Conservation (phyloP, 2,113 vertebrate species). For the Barnardius zonarius region DNA sequence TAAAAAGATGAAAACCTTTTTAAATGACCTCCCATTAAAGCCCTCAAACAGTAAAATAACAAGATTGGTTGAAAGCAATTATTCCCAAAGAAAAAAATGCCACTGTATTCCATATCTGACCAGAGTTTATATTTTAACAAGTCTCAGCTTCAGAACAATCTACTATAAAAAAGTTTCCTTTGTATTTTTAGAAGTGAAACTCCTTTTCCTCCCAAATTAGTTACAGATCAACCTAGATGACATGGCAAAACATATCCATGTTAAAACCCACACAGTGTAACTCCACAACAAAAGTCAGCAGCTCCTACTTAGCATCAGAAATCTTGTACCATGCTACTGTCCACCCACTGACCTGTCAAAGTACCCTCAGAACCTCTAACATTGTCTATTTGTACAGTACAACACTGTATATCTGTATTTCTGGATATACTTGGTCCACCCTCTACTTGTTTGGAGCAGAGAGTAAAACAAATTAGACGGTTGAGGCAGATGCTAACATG, state of each 20-base stretch:
- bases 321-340: neutral
- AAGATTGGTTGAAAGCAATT: neutral
- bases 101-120: neutral
- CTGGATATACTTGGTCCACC: neutral
- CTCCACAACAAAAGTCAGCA: neutral
- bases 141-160: neutral
- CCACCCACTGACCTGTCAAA: neutral
- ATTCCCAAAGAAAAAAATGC: neutral
- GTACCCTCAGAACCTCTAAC: neutral
- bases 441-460: neutral
- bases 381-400: neutral
- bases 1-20: neutral
- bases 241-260: rapidly evolving
- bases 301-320: neutral
- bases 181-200: neutral
- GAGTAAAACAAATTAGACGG: neutral
- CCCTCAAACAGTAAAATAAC: neutral
- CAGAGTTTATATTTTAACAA: neutral
- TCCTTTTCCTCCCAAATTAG: neutral
- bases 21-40: neutral
- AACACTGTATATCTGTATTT: neutral
- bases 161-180: neutral
- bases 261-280: neutral
- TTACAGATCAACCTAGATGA: neutral
- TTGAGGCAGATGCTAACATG: slow-evolving; percentile 9